A percentile compares a stretch with the other conserved stretches of the same genome.
Evolutionary conservation across 2,113 vertebrate genomes (phyloP).

Genomic region (Eclectus roratus): DNA sequence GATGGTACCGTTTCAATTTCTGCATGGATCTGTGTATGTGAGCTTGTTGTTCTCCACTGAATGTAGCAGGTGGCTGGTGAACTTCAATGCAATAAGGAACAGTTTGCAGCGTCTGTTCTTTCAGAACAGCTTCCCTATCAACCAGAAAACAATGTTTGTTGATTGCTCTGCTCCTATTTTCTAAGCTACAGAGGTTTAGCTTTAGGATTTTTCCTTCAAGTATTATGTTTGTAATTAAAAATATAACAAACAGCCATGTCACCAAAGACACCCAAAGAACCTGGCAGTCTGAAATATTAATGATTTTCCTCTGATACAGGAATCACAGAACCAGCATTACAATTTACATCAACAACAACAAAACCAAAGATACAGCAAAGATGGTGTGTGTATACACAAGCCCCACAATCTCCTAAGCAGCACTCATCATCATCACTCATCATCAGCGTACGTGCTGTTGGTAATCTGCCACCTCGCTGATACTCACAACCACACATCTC

Average conservation of each 20-base stretch:
- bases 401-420: neutral
- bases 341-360: neutral
- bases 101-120: conserved; percentile 28
- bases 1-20: neutral
- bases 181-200: neutral
- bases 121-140: conserved; percentile 20
- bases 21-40: neutral
- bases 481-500: neutral
- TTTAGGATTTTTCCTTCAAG: neutral
- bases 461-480: neutral
- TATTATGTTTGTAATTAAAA: neutral
- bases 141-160: neutral
- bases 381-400: neutral
- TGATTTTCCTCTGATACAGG: neutral
- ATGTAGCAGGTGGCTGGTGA: conserved; percentile 7
- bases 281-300: neutral
- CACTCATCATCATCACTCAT: neutral
- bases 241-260: neutral
- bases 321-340: neutral
- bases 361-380: neutral
- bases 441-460: neutral
- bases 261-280: neutral
- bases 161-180: neutral
- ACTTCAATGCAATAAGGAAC: conserved; percentile 1
- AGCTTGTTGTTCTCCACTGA: neutral